phyloP scores from a whole-genome alignment of 1,140 invertebrate genomes.

The Teleopsis dalmanni region DNA sequence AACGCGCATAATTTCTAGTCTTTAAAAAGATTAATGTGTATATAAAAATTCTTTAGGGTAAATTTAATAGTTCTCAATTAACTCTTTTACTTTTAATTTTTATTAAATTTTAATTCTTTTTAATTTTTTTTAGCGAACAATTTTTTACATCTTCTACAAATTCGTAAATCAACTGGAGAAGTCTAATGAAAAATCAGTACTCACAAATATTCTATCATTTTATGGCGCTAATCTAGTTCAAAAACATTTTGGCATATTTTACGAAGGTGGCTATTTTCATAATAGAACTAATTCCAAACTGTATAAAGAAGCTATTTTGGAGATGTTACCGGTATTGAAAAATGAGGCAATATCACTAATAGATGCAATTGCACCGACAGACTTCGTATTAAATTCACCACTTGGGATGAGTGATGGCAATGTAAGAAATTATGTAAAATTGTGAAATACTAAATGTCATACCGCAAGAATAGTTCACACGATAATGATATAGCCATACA shows the following conservation, averaged over 20 bases:
- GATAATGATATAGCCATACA: too few species aligned
- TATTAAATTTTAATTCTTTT: neutral
- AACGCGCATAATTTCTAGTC: too few species aligned
- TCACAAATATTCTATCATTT: slow-evolving; percentile 28
- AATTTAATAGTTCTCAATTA: too few species aligned
- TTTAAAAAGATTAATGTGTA: too few species aligned
- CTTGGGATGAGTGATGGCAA: slow-evolving; percentile 73
- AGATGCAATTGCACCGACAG: slow-evolving; percentile 79
- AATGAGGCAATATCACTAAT: slow-evolving; percentile 65
- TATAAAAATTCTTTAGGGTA: too few species aligned
- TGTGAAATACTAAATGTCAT: too few species aligned
- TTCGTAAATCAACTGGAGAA: slow-evolving; percentile 23
- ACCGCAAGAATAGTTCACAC: too few species aligned
- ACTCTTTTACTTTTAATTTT: neutral
- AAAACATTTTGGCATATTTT: slow-evolving; percentile 28
- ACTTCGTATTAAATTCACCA: slow-evolving; percentile 75
- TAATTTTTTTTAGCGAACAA: slow-evolving; percentile 20
- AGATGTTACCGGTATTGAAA: slow-evolving; percentile 56
- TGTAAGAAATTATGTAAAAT: too few species aligned
- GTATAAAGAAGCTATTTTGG: slow-evolving; percentile 31
- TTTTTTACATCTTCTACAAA: slow-evolving; percentile 32
- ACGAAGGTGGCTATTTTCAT: slow-evolving; percentile 34
- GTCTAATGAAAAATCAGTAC: slow-evolving; percentile 26
- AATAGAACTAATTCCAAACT: slow-evolving; percentile 21
- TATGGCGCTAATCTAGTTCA: slow-evolving; percentile 34